phyloP scores from a whole-genome alignment of 1,140 invertebrate genomes.

The Rhopalosiphum maidis region DNA sequence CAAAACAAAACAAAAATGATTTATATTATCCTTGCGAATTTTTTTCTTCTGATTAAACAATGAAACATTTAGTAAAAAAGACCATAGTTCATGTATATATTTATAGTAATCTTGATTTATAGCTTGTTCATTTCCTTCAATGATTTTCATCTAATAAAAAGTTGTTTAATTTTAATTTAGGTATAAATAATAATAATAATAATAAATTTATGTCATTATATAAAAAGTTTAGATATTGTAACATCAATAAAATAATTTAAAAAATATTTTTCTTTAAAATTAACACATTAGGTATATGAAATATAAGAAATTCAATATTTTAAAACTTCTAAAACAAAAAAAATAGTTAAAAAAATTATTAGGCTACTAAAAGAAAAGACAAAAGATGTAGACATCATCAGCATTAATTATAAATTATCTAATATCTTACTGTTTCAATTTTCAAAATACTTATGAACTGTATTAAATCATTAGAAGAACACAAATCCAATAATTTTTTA shows the following conservation, averaged over 20 bases:
- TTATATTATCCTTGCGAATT: not conserved
- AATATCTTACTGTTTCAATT: constrained; percentile 29
- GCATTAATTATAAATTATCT: not conserved
- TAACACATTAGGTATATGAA: not conserved
- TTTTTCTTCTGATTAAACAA: not conserved
- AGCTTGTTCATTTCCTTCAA: not conserved
- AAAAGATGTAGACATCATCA: not conserved
- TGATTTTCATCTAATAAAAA: not conserved
- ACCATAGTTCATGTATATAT: constrained; percentile 12
- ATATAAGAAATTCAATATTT: not conserved
- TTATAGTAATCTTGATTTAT: not conserved
- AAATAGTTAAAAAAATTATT: not conserved
- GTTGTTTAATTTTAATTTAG: not conserved
- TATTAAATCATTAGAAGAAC: not conserved
- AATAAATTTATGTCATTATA: not conserved
- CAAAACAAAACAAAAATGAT: constrained; percentile 37
- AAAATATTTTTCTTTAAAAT: not conserved
- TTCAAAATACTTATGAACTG: not conserved
- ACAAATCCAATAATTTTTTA: not conserved
- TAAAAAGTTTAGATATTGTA: not conserved
- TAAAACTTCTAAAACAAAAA: not conserved
- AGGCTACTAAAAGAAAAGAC: not conserved
- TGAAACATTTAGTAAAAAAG: not conserved
- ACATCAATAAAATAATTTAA: not conserved
- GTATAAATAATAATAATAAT: not conserved